Evolutionary conservation across 2,888 invertebrate genomes (phyloP).

Genomic region (Orthosia incerta): DNA sequence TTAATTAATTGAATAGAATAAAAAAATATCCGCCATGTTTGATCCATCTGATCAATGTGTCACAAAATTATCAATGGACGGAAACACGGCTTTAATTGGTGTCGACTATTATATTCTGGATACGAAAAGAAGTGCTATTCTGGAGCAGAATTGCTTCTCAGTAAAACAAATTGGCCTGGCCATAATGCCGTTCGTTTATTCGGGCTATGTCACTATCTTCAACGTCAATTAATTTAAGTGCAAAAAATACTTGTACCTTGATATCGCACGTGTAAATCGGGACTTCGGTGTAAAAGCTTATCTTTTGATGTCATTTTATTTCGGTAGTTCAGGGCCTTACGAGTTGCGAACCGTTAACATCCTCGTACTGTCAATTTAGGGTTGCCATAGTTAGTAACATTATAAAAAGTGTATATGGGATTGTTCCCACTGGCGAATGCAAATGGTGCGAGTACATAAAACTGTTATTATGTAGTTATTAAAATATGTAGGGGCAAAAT

Average conservation of each 20-base stretch:
- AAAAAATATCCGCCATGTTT: neutral
- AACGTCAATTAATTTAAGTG: constrained; percentile 23
- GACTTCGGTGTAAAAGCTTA: constrained; percentile 31
- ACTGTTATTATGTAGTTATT: too few relatives aligned
- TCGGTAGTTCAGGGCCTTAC: constrained; percentile 33
- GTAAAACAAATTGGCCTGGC: neutral
- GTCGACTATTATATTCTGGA: neutral
- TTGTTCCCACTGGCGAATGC: too few relatives aligned
- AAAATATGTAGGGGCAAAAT: too few relatives aligned
- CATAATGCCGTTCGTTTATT: neutral
- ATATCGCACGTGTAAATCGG: constrained; percentile 45
- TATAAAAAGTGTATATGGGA: too few relatives aligned
- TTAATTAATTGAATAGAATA: too few relatives aligned
- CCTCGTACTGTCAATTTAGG: constrained; percentile 52
- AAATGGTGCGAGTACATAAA: too few relatives aligned
- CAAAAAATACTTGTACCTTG: constrained; percentile 9
- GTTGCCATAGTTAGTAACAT: too few relatives aligned
- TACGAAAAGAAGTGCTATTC: neutral
- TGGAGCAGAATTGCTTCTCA: neutral
- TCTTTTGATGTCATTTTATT: constrained; percentile 65
- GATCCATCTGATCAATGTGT: neutral
- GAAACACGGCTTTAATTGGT: neutral
- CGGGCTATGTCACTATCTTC: neutral
- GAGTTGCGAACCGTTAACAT: constrained; percentile 43
- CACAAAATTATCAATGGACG: constrained; percentile 13